Conservation (phyloP, 2,113 vertebrate genomes). For the Pituophis catenifer region DNA sequence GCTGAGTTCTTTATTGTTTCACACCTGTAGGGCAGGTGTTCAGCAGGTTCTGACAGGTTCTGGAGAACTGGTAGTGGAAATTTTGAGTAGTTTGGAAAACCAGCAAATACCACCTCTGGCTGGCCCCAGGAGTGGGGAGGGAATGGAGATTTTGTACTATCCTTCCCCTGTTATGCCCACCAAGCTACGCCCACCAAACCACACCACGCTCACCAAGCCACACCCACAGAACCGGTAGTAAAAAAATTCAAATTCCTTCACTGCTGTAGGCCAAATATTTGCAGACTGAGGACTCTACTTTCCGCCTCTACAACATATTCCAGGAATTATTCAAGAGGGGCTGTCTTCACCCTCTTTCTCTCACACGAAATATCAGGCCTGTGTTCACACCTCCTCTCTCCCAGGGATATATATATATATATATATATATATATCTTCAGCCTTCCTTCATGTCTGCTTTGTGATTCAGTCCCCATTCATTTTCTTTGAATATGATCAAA, state of each 20-base stretch:
- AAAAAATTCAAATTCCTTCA: too few relatives aligned
- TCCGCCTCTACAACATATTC: background rate
- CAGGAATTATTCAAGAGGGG: background rate
- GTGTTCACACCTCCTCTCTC: background rate
- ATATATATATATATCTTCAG: background rate
- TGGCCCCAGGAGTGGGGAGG: too few relatives aligned
- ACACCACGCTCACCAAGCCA: too few relatives aligned
- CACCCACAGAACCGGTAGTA: too few relatives aligned
- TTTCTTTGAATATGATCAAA: background rate
- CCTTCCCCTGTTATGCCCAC: too few relatives aligned
- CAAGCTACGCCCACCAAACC: too few relatives aligned
- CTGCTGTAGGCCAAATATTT: background rate
- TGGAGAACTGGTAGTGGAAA: too few relatives aligned
- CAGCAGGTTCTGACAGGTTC: too few relatives aligned
- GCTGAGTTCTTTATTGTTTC: background rate
- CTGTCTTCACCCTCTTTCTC: background rate
- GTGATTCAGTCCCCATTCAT: background rate
- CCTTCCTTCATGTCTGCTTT: background rate
- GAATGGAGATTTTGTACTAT: too few relatives aligned
- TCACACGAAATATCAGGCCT: background rate
- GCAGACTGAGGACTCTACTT: background rate
- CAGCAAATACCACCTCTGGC: too few relatives aligned
- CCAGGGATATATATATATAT: background rate
- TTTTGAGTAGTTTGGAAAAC: too few relatives aligned
- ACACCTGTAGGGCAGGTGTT: background rate